Base-by-base conservation (phyloP, 1,140 invertebrate genomes). In the Drosophila santomea region DNA sequence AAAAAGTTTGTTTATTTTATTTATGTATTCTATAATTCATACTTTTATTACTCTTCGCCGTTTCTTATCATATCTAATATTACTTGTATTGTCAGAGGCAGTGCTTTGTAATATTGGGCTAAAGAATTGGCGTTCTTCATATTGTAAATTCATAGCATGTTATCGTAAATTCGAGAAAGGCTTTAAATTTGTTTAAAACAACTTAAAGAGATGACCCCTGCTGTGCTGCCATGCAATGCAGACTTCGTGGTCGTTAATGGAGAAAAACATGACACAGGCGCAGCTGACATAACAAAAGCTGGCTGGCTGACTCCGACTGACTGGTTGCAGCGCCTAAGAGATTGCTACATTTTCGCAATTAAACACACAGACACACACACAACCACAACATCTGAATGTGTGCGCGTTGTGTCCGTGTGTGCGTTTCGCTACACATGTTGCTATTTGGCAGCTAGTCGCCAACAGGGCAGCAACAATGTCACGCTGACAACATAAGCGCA, bases 321-420 rank as follows among this genome's bases (percentile, higher is more conserved):
- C 59, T 75, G 63, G 55, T 36, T 59, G 78, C 59, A 81, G 76
- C 74, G 80, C 69, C 84, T 80, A 89, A 89, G 80, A 90, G 85
- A 90, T 90, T 90, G 84, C 84, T 72, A 89, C 84, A 78, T 80
- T 90, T 88, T 90, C 79, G 80, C 85, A 89, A 89, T 89, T 90
- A 89, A 89, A 75, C 78, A 75, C 78, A 69, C 81, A 86, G 56
- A 61, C 44, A 64, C 54, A 74, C 23, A 32, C 32, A 32, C 32
- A 10, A 8, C 2, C 32, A 3, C 32, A 32, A 8, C 7, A 32
- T 67, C 17, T 66, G 44, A 52, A 8, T 47, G 35, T 61, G 44
- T 32, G 52, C 63, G 55, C 25, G 47, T 43, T 78, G 56, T 48
- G 39, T 62, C 28, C 36, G 44, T 74, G 44, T 74, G 56, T 63